These are phyloP conservation scores for Patella caerulea DNA, from an alignment of 2,888 invertebrate genomes.

Conservation along the genomic window DNA sequence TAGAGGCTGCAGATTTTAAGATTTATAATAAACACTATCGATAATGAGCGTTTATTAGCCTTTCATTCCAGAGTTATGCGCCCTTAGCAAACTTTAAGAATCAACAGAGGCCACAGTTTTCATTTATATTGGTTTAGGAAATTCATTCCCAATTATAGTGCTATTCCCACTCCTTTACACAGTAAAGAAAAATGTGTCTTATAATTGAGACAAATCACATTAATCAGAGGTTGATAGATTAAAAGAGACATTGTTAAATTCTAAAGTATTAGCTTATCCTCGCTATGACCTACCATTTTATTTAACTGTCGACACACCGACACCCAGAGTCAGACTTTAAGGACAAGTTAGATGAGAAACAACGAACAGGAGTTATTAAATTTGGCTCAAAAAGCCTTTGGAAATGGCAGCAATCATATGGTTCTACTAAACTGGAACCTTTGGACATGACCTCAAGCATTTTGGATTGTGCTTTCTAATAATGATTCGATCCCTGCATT, in stretches of 20 bases:
- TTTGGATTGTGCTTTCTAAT: constrained; percentile 21
- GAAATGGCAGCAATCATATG: constrained; percentile 12
- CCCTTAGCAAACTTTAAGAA: no score
- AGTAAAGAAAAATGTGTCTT: constrained; percentile 13
- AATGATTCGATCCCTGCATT: no score
- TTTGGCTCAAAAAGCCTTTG: constrained; percentile 5
- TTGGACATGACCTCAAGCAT: constrained; percentile 20
- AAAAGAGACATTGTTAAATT: constrained; percentile 17
- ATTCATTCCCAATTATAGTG: constrained; percentile 29
- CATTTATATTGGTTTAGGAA: constrained; percentile 27
- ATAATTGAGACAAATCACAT: constrained; percentile 20
- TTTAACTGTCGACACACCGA: constrained; percentile 21
- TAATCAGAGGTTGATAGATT: constrained; percentile 11
- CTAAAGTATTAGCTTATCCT: constrained; percentile 24
- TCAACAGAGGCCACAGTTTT: no score
- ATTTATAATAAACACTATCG: no score
- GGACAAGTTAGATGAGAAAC: no score
- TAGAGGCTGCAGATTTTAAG: no score
- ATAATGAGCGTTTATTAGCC: no score
- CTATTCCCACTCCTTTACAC: constrained; percentile 20
- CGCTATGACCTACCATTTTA: constrained; percentile 23
- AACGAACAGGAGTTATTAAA: not conserved
- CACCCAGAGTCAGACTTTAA: constrained; percentile 6
- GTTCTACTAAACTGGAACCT: constrained; percentile 21
- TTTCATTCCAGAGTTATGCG: no score